These are phyloP conservation scores for Centruroides sculpturatus DNA, from an alignment of 1,140 invertebrate genomes.

Conservation along the genomic window DNA sequence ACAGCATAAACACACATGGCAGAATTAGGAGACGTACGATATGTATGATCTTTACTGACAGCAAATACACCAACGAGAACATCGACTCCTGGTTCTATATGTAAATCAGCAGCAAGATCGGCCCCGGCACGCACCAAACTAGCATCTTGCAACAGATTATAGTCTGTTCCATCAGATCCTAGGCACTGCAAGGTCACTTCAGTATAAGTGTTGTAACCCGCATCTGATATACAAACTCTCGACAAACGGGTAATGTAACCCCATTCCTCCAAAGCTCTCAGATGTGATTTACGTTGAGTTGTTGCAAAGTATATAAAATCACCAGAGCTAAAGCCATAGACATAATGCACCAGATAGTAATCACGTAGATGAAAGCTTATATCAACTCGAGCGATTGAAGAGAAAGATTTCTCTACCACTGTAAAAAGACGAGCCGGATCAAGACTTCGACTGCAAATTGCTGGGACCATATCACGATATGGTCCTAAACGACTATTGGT, in stretches of 20 bases:
- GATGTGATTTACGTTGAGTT: slow-evolving; percentile 80
- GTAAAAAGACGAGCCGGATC: slow-evolving; percentile 46
- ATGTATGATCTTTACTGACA: slow-evolving; percentile 62
- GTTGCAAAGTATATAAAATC: slow-evolving; percentile 90
- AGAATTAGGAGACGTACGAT: slow-evolving; percentile 56
- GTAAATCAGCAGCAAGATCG: slow-evolving; percentile 60
- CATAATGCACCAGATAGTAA: slow-evolving; percentile 84
- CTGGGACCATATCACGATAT: slow-evolving; percentile 84
- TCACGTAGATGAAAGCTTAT: slow-evolving; percentile 71
- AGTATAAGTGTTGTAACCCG: slow-evolving; percentile 82
- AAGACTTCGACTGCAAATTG: slow-evolving; percentile 58
- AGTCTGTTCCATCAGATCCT: slow-evolving; percentile 43
- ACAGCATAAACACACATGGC: slow-evolving; percentile 52
- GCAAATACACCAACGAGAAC: slow-evolving; percentile 72
- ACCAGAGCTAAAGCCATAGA: slow-evolving; percentile 88
- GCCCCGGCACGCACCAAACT: slow-evolving; percentile 63
- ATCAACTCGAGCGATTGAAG: slow-evolving; percentile 73
- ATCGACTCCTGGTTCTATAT: slow-evolving; percentile 55
- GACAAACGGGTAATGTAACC: slow-evolving; percentile 81
- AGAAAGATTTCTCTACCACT: slow-evolving; percentile 65
- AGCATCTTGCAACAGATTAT: slow-evolving; percentile 83
- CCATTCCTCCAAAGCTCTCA: slow-evolving; percentile 66
- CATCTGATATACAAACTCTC: slow-evolving; percentile 81
- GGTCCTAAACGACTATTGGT: slow-evolving; percentile 85
- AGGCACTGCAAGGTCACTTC: slow-evolving; percentile 82